Percentiles rank a stretch among this genome's conserved stretches.
Conservation (phyloP, 2,113 vertebrate species). For the Ochotona curzoniae region DNA sequence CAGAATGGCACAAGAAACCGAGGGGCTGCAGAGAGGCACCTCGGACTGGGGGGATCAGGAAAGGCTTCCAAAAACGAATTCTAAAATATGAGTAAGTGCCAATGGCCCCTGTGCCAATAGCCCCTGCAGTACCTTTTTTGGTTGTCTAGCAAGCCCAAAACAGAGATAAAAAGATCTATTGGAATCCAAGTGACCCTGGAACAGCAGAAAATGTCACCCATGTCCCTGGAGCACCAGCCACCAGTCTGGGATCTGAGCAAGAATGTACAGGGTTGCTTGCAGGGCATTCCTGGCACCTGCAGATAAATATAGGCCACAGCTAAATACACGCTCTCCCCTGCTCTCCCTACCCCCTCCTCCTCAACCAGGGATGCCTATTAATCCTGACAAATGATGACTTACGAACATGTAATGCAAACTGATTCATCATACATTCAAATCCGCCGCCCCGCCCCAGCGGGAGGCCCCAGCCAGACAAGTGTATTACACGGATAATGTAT, state of each 20-base stretch:
- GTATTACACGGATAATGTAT: constrained; percentile 93
- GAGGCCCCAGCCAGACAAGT: constrained; percentile 90
- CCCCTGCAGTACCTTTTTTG: neutral
- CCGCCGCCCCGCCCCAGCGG: constrained; percentile 85
- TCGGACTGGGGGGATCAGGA: neutral
- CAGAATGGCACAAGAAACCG: neutral
- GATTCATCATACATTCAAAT: constrained; percentile 92
- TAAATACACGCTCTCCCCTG: constrained; percentile 82
- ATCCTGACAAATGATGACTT: constrained; percentile 92
- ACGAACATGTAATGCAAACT: constrained; percentile 91
- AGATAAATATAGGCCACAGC: constrained; percentile 80
- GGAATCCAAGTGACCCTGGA: constrained; percentile 58
- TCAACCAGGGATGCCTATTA: constrained; percentile 86
- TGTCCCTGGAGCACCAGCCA: constrained; percentile 24
- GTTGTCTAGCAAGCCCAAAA: constrained; percentile 57
- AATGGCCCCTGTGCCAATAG: neutral
- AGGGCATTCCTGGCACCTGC: constrained; percentile 79
- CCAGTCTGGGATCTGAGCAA: constrained; percentile 23
- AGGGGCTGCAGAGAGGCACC: neutral
- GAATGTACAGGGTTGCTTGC: constrained; percentile 74
- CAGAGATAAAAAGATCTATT: constrained; percentile 63
- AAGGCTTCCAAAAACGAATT: constrained; percentile 3
- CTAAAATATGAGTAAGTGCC: neutral
- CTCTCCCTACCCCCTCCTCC: constrained; percentile 70
- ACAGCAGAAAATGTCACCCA: constrained; percentile 57